Conservation (phyloP, 2,113 vertebrate genomes). For the Prolemur simus region DNA sequence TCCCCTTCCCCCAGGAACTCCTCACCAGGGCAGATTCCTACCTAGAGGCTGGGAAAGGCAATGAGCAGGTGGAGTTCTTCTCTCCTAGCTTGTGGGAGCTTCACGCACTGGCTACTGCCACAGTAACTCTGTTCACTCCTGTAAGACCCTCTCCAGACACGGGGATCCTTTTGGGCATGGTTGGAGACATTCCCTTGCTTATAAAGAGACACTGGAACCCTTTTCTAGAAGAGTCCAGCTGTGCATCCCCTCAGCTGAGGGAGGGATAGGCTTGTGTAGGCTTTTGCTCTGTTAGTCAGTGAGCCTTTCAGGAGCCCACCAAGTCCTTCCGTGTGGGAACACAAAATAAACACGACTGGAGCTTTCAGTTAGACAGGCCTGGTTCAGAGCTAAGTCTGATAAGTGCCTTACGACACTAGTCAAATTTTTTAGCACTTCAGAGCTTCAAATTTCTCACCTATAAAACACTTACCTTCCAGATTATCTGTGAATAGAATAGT, state of each 20-base stretch:
- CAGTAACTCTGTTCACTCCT: not conserved
- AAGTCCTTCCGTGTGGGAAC: no score
- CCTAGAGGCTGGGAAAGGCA: not conserved
- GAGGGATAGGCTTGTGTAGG: not conserved
- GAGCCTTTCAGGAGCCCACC: not conserved
- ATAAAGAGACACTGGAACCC: not conserved
- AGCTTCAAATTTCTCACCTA: not conserved
- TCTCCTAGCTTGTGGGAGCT: not conserved
- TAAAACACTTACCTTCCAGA: not conserved
- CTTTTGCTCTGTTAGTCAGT: not conserved
- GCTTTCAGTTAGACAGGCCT: not conserved
- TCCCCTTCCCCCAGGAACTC: not conserved
- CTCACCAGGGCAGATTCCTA: not conserved
- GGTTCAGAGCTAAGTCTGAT: not conserved
- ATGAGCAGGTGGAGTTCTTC: not conserved
- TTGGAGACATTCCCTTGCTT: not conserved
- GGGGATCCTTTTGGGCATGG: no score
- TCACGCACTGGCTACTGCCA: not conserved
- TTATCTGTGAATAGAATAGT: not conserved
- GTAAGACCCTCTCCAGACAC: not conserved
- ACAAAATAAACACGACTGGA: not conserved
- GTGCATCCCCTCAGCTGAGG: not conserved
- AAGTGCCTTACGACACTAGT: not conserved
- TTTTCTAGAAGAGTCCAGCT: not conserved
- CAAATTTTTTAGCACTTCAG: not conserved